Base-by-base conservation (phyloP, 2,797 vertebrate genomes). In the Saxicola maurus region DNA sequence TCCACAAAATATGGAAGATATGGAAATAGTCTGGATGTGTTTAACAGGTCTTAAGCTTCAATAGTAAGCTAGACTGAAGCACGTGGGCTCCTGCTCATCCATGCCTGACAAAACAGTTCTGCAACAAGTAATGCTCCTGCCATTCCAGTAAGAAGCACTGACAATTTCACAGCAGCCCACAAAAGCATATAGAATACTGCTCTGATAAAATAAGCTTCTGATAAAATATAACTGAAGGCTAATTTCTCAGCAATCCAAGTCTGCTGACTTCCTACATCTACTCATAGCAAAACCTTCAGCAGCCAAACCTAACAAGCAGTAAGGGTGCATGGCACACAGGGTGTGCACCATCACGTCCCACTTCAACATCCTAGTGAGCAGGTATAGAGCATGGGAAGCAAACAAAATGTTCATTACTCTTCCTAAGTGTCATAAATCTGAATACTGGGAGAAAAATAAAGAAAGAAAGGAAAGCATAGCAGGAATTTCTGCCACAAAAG, bases 311-410 rank as follows among this genome's bases (percentile, higher is more conserved):
- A 31, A 35, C 7, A 40, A 46, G 21, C 38, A 53, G 30, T 30
- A 56, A 82, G 51, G 25, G 9, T 35, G 25, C 35, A 10, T 6
- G 21, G 49, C 59, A 74, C 45, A 37, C 53, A 45, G 28, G 15
- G 5, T 19, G 19, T 17, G 21, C 33, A 65, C 48, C 42, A 28
- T 37, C 19, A 8, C 2, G 28, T 45, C 52, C 25, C 20, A 46
- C 48, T 20, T 24, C n/a, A 56, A 21, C 0, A 0, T 18, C 21
- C 69, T 23, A 16, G 4, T 11, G 17, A 8, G 27, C 28, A 56
- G 9, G 20, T 60, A 42, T 4, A 43, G 53, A 53, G 25, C 51
- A 23, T 1, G 5, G 18, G 4, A 52, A 65, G 9, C 17, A 7
- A 68, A 74, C 17, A 52, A 57, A 49, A 21, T 1, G 11, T 13